Base-by-base conservation (phyloP, 2,113 vertebrate species). In the Peromyscus leucopus region DNA sequence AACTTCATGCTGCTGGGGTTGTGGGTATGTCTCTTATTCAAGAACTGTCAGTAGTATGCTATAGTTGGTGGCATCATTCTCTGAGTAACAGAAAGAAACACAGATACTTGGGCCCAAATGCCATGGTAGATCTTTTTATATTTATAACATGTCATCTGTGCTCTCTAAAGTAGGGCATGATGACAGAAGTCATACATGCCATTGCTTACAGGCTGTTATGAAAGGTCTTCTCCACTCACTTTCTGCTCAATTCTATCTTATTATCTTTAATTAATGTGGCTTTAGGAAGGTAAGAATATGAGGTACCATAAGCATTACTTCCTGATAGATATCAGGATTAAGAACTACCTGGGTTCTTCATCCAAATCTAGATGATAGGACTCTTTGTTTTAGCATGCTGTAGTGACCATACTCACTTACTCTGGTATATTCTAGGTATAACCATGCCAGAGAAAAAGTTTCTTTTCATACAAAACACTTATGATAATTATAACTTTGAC, bases 391-490 rank as follows among this genome's bases (percentile, higher is more conserved):
- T 42, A 46, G n/a, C 22, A 22, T 84, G 69, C 59, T 51, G 3
- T 12, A 17, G 12, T 87, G 63, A 22, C 16, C 11, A 9, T 42
- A 48, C 7, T 75, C 33, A 48, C 8, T 75, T 72, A 72, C 2
- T 55, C 9, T 11, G 3, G 3, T 42, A 75, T 83, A 15, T 31
- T 80, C n/a, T 42, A 72, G 22, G 13, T 5, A 63, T 82, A 55
- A 26, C 46, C 76, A n/a, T 83, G 69, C 2, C n/a, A 78, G 28
- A 33, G 13, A 78, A 51, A 51, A 51, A 92, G 39, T 61, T 94
- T 80, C 36, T 63, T 95, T 91, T 74, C 74, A 76, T 55, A 33
- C 26, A n/a, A 39, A 84, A 84, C 74, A 92, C 63, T 80, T 87
- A n/a, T 63, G 15, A 67, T 48, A 48, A 87, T 5, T 69, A 6